Base-by-base conservation (phyloP, 2,113 vertebrate species). In the Forbesichthys agassizii region DNA sequence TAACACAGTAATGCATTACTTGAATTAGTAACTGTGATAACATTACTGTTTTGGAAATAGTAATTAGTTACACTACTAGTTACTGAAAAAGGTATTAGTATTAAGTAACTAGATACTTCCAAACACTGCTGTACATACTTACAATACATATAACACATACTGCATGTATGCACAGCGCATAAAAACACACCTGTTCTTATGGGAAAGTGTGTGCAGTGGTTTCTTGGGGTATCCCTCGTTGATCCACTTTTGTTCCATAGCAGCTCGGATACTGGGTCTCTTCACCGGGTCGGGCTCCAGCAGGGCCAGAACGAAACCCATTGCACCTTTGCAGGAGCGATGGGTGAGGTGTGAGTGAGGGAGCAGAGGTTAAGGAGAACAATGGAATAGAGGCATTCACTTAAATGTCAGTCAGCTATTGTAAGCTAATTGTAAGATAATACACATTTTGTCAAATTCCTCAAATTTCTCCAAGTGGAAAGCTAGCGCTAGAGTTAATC, bases 251-350 rank as follows among this genome's bases (percentile, higher is more conserved):
- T 94, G 88, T 87, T 93, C 91, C 90, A 94, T 92, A 11, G 90
- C 92, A 73, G 92, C 88, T 88, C 90, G 92, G 68, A 88, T 66
- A 64, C 87, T 90, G 52, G 93, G 91, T 7, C 92, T 89, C 80
- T 95, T 94, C 9, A 49, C 68, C 3, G 93, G 93, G 75, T 95
- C 92, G 0, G 93, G 92, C 80, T 96, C 91, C 68, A 95, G 88
- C 20, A 95, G 92, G 57, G 91, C 93, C 79, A 94, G 80, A 69
- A 94, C 89, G 56, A 96, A 95, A 4, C 89, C 87, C 49, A 91
- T 85, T 2, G 91, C 92, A 70, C 86, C 93, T 95, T 68, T 3
- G 18, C 16, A 71, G 4, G 9, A 46, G 48, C 59, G 47, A 60
- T 56, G 71, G 36, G 27, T 81, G 33, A 56, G 10, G 58, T 11